Base-by-base conservation (phyloP, 2,797 vertebrate genomes). In the Macropodus opercularis region DNA sequence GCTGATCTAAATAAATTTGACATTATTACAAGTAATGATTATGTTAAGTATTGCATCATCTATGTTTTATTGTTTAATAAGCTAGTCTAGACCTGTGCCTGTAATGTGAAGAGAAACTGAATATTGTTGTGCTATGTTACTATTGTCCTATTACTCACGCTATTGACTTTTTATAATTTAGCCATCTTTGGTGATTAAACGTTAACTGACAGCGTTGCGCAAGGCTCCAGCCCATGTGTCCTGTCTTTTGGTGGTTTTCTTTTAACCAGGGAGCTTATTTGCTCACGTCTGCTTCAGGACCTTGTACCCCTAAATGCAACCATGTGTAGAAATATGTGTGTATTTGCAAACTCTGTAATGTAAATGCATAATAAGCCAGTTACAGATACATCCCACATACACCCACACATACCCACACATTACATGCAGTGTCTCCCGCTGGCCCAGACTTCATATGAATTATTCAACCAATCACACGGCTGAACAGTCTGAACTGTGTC, bases 381-480 rank as follows among this genome's bases (percentile, higher is more conserved):
- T 72, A 55, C 54, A 77, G 56, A 41, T 55, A 68, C 52, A 55
- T 42, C 50, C 56, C 36, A 47, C 67, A 42, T 34, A 55, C 72
- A 55, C 43, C 8, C 63, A 39, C 69, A 40, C 63, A 39, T 66
- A 44, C 56, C 41, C 22, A 48, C 78, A n/a, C 60, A 71, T 32
- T 43, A 69, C 63, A 58, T 55, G 50, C 52, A 52, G 61, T 22
- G 50, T 63, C 63, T 79, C 61, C 72, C 53, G 8, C 48, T 22
- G 46, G 66, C 66, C 68, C 64, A 38, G 43, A 72, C 55, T 55
- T 67, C 56, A 19, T 55, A 87, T 90, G 83, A 91, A 92, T 90
- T 77, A 91, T 90, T 90, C 81, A 89, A 60, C 82, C 85, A 89
- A 89, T 90, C 86, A 90, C 81, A 85, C 73, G 82, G 81, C 80